phyloP scores from a whole-genome alignment of 2,113 vertebrate genomes.

The Regulus satrapa region DNA sequence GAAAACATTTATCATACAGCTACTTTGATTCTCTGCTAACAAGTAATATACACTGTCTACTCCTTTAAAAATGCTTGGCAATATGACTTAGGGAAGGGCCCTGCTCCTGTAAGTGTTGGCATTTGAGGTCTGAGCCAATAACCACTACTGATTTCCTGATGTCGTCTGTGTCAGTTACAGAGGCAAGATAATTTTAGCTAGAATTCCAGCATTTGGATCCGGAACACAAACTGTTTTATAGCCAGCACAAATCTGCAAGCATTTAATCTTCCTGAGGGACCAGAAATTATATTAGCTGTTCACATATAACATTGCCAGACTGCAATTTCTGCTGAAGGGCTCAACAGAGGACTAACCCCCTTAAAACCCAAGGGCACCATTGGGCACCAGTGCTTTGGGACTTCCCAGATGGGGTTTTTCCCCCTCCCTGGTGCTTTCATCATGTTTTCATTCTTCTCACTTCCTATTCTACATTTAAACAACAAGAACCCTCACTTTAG shows the following conservation, averaged over 20 bases:
- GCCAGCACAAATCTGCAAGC: background rate
- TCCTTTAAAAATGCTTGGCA: background rate
- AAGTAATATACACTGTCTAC: background rate
- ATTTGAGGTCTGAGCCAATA: background rate
- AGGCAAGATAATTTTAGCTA: background rate
- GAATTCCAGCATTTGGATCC: background rate
- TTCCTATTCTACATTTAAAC: background rate
- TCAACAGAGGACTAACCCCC: background rate
- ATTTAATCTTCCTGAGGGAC: background rate
- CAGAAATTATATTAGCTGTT: background rate
- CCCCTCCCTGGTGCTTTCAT: background rate
- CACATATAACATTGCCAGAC: background rate
- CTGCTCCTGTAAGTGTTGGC: fast-evolving
- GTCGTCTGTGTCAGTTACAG: background rate
- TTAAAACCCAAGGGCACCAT: background rate
- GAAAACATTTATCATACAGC: background rate
- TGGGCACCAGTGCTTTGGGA: background rate
- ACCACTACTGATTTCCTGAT: background rate
- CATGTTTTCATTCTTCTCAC: background rate
- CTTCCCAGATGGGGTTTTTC: background rate
- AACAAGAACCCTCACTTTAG: background rate
- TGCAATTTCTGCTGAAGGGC: background rate
- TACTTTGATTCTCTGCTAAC: background rate
- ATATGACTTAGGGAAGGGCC: background rate
- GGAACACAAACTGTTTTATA: background rate